Conservation (phyloP, 2,113 vertebrate genomes). For the Rattus rattus region DNA sequence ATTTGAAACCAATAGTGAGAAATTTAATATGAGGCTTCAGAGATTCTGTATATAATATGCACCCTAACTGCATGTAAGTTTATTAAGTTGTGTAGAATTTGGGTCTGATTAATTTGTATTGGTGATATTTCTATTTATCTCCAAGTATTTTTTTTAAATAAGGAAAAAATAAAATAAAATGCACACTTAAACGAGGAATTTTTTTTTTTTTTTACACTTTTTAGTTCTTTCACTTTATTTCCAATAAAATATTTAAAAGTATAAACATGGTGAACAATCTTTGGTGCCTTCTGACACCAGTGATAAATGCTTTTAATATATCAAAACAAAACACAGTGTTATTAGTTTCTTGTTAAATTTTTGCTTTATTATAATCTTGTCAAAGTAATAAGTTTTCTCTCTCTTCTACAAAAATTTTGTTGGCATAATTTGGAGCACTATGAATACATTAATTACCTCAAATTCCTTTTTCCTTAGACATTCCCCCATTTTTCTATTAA, state of each 20-base stretch:
- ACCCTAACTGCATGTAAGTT: background rate
- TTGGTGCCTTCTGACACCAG: background rate
- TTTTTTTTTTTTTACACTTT: conserved; percentile 36
- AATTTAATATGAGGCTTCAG: background rate
- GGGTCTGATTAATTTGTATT: background rate
- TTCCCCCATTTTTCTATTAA: background rate
- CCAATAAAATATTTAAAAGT: background rate
- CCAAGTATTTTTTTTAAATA: background rate
- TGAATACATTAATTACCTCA: conserved; percentile 23
- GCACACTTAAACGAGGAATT: too few relatives aligned
- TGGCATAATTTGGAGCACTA: background rate
- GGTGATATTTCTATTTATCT: background rate
- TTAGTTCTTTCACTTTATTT: background rate
- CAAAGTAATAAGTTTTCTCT: background rate
- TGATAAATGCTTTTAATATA: conserved; percentile 19
- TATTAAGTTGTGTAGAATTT: background rate
- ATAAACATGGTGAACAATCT: background rate
- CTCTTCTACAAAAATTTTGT: background rate
- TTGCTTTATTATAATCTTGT: background rate
- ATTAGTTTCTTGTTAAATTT: background rate
- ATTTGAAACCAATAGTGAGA: background rate
- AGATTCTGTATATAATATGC: background rate
- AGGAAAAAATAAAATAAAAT: background rate
- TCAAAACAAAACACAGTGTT: background rate
- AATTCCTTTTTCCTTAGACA: background rate